Conservation (phyloP, 2,113 vertebrate genomes). For the Bujurquina vittata region DNA sequence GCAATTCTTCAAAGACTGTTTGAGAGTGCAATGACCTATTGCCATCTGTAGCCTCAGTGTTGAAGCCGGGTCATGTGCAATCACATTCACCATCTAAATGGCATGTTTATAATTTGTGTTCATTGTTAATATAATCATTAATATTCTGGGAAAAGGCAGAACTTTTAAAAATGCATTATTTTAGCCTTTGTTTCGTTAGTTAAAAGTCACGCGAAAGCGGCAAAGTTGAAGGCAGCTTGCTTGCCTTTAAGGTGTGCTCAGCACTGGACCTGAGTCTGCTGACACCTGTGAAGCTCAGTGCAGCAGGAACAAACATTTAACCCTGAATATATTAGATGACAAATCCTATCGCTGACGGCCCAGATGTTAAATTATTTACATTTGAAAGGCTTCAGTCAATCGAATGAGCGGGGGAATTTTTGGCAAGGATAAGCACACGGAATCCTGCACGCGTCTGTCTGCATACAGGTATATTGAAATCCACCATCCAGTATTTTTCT, state of each 20-base stretch:
- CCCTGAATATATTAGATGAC: slow-evolving; percentile 8
- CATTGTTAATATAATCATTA: slow-evolving; percentile 1
- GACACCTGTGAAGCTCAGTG: slow-evolving; percentile 1
- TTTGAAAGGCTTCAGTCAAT: slow-evolving; percentile 39
- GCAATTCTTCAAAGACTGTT: slow-evolving; percentile 58
- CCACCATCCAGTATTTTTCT: slow-evolving; percentile 12
- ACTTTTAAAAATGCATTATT: background rate
- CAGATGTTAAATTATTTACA: slow-evolving; percentile 43
- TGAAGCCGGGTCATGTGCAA: slow-evolving; percentile 39
- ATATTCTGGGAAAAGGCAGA: background rate
- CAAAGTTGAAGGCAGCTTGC: background rate
- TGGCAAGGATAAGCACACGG: slow-evolving; percentile 17
- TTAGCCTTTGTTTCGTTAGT: background rate
- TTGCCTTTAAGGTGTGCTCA: background rate
- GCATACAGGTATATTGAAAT: slow-evolving; percentile 33
- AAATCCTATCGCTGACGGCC: slow-evolving; percentile 23
- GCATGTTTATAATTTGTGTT: slow-evolving; percentile 18
- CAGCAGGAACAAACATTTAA: slow-evolving; percentile 14
- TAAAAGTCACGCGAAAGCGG: background rate
- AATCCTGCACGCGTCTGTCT: background rate
- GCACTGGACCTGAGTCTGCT: background rate
- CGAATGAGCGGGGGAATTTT: background rate
- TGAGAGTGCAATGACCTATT: slow-evolving; percentile 46
- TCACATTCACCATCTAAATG: slow-evolving; percentile 3
- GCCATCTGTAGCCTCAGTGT: slow-evolving; percentile 42